A percentile compares a stretch with the other conserved stretches of the same genome.
Conservation (phyloP, 1,140 invertebrate species). For the Chironomus tepperi region DNA sequence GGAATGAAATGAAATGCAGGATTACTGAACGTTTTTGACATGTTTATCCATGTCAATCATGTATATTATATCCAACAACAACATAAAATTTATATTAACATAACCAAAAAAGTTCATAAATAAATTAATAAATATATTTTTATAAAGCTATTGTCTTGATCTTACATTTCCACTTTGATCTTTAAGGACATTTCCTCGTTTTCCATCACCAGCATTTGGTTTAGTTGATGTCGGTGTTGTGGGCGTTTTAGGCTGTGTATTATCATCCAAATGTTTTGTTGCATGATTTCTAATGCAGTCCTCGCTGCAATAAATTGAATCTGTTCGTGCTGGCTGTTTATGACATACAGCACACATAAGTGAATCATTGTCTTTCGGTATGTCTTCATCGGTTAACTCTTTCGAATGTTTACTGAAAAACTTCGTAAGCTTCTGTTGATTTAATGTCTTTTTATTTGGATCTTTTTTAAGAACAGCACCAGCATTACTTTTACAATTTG, state of each 20-base stretch:
- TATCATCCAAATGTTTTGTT: constrained; percentile 40
- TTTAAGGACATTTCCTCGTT: constrained; percentile 7
- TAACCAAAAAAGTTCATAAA: background rate
- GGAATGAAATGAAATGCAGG: no score
- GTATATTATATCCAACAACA: background rate
- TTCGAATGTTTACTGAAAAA: constrained; percentile 18
- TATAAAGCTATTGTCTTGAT: background rate
- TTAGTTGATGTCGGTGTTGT: constrained; percentile 33
- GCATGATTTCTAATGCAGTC: constrained; percentile 78
- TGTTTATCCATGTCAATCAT: background rate
- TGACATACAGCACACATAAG: constrained; percentile 56
- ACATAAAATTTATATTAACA: background rate
- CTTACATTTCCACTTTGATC: constrained; percentile 4
- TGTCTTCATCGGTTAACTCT: background rate
- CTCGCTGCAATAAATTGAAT: constrained; percentile 80
- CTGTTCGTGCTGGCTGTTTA: constrained; percentile 56
- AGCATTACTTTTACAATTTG: constrained; percentile 55
- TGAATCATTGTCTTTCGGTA: constrained; percentile 16
- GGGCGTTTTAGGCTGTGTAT: constrained; percentile 27
- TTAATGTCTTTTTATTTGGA: constrained; percentile 1
- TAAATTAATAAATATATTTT: no score
- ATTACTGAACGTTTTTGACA: no score
- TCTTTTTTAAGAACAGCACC: constrained; percentile 29
- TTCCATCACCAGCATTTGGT: background rate
- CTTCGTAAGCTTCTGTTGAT: constrained; percentile 26